phyloP scores from a whole-genome alignment of 2,888 invertebrate species.

The Ypsolopha scabrella region DNA sequence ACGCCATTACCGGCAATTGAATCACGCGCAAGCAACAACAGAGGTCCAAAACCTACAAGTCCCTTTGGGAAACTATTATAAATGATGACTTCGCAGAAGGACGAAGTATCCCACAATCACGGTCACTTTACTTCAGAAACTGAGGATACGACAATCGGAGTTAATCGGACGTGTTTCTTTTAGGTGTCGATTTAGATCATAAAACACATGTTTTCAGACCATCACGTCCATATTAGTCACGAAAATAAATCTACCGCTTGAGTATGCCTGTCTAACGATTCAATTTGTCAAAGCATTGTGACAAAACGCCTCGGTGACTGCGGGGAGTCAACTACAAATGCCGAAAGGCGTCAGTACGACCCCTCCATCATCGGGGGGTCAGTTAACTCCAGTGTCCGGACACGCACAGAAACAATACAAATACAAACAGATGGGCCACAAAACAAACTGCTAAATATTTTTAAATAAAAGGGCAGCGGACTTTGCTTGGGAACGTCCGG shows the following conservation, averaged over 20 bases:
- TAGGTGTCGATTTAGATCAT: no score
- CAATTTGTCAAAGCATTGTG: no score
- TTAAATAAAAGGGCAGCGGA: neutral
- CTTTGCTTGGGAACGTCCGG: neutral
- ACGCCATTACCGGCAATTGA: no score
- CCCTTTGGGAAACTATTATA: no score
- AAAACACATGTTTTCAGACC: neutral
- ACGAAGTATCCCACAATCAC: neutral
- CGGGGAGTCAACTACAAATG: no score
- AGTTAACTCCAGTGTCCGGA: neutral
- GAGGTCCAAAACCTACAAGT: no score
- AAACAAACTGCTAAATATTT: neutral
- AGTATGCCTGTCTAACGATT: no score
- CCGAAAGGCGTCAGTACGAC: no score
- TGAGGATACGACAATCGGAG: no score
- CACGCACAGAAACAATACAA: neutral
- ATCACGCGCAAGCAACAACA: no score
- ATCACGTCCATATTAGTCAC: neutral
- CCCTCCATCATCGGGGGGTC: constrained; percentile 2
- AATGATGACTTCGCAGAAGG: neutral
- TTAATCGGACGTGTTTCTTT: no score
- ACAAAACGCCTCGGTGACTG: no score
- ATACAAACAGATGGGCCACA: neutral
- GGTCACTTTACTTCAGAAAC: neutral
- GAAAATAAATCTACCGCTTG: neutral